Conservation (phyloP, 2,797 vertebrate species). For the Peromyscus eremicus region DNA sequence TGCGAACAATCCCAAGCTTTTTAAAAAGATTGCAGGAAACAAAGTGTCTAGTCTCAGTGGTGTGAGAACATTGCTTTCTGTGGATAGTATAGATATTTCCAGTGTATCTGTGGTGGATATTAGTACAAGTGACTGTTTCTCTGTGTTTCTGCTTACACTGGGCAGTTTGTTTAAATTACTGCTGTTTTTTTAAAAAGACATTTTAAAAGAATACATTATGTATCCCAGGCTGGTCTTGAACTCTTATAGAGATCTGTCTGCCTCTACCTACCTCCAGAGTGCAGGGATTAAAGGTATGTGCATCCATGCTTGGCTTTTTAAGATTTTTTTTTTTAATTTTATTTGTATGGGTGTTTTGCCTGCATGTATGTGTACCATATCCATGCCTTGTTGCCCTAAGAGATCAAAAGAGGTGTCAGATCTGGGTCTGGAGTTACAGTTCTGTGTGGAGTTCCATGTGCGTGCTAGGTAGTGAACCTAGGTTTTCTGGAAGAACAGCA, state of each 20-base stretch:
- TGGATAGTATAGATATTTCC: background rate
- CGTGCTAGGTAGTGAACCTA: background rate
- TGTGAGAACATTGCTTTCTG: background rate
- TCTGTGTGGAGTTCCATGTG: background rate
- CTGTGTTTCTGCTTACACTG: conserved; percentile 35
- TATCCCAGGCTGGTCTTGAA: background rate
- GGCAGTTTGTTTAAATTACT: background rate
- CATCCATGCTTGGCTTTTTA: background rate
- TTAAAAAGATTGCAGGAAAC: conserved; percentile 6
- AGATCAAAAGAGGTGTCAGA: background rate
- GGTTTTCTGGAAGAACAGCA: background rate
- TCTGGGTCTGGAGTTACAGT: background rate
- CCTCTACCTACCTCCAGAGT: background rate
- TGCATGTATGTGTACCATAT: background rate
- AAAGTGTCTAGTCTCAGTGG: background rate
- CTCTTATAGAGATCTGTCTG: background rate
- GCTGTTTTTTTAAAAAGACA: background rate
- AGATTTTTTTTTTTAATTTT: background rate
- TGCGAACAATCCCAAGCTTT: background rate
- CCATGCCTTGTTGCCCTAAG: background rate
- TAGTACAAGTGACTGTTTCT: background rate
- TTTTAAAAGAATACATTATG: background rate
- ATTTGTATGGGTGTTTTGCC: background rate
- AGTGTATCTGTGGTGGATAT: background rate
- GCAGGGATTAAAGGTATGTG: background rate